phyloP scores from a whole-genome alignment of 2,797 vertebrate species.

The Brachyrhaphis roseni region DNA sequence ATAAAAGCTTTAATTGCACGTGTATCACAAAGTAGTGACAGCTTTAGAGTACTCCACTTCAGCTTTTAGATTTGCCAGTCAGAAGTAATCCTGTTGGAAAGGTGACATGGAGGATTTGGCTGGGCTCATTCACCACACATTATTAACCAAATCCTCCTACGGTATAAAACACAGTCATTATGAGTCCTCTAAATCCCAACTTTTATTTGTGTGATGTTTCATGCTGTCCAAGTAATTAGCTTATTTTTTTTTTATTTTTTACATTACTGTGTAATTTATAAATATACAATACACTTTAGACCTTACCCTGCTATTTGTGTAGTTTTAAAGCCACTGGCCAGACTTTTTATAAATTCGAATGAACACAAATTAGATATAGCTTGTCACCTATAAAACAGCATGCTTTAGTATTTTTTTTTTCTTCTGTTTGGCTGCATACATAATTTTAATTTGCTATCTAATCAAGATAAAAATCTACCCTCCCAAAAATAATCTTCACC shows the following conservation, averaged over 20 bases:
- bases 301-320: background rate
- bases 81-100: conserved; percentile 63
- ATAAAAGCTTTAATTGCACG: conserved; percentile 78
- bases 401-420: background rate
- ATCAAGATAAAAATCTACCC: background rate
- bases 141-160: conserved; percentile 59
- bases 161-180: conserved; percentile 54
- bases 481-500: background rate
- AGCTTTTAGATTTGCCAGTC: conserved; percentile 67
- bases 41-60: conserved; percentile 70
- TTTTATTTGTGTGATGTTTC: conserved; percentile 34
- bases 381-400: background rate
- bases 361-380: background rate
- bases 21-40: conserved; percentile 64
- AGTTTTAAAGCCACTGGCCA: background rate
- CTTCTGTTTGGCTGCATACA: background rate
- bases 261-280: conserved; percentile 8
- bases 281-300: background rate
- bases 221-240: conserved; percentile 22
- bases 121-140: conserved; percentile 45
- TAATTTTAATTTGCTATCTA: background rate
- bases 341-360: background rate
- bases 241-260: conserved; percentile 2
- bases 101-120: conserved; percentile 68
- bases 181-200: conserved; percentile 7